A percentile compares a stretch with the other conserved stretches of the same genome.
These are phyloP conservation scores for Drosophila bocqueti DNA, from an alignment of 1,140 invertebrate genomes.

Conservation along the genomic window DNA sequence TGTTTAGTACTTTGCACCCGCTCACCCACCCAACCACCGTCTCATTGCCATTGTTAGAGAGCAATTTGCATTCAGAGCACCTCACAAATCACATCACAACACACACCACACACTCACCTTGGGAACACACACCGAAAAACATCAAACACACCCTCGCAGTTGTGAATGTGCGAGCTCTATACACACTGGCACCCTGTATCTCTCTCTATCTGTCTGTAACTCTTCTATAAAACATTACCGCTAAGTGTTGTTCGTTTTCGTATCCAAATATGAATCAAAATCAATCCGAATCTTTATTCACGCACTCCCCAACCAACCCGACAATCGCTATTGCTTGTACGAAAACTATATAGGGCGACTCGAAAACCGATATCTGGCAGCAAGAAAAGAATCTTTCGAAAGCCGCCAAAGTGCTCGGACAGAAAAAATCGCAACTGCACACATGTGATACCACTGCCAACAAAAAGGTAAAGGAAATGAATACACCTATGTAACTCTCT, in stretches of 20 bases:
- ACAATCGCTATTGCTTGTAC: slow-evolving; percentile 57
- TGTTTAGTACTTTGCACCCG: slow-evolving; percentile 53
- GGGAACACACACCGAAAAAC: slow-evolving; percentile 31
- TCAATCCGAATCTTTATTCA: slow-evolving; percentile 41
- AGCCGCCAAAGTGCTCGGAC: slow-evolving; percentile 85
- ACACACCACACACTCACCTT: slow-evolving; percentile 16
- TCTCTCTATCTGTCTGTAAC: slow-evolving; percentile 28
- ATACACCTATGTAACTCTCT: slow-evolving; percentile 4
- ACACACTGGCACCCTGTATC: slow-evolving; percentile 35
- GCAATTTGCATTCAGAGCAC: slow-evolving; percentile 58
- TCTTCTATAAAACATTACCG: slow-evolving; percentile 46
- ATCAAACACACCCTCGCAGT: slow-evolving; percentile 31
- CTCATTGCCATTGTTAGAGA: slow-evolving; percentile 41
- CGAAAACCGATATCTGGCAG: slow-evolving; percentile 85
- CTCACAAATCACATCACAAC: slow-evolving; percentile 14
- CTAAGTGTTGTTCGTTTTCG: slow-evolving; percentile 57
- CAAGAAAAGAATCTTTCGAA: slow-evolving; percentile 86
- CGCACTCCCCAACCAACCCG: slow-evolving; percentile 41
- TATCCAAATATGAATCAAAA: slow-evolving; percentile 32
- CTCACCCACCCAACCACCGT: slow-evolving; percentile 1
- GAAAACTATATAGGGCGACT: slow-evolving; percentile 80
- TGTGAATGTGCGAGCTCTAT: slow-evolving; percentile 46
- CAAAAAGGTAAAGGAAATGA: slow-evolving; percentile 81
- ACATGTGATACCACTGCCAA: slow-evolving; percentile 85
- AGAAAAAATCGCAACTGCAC: slow-evolving; percentile 85